A percentile compares a stretch with the other conserved stretches of the same genome.
Conservation (phyloP, 2,888 invertebrate species). For the Rutpela maculata region DNA sequence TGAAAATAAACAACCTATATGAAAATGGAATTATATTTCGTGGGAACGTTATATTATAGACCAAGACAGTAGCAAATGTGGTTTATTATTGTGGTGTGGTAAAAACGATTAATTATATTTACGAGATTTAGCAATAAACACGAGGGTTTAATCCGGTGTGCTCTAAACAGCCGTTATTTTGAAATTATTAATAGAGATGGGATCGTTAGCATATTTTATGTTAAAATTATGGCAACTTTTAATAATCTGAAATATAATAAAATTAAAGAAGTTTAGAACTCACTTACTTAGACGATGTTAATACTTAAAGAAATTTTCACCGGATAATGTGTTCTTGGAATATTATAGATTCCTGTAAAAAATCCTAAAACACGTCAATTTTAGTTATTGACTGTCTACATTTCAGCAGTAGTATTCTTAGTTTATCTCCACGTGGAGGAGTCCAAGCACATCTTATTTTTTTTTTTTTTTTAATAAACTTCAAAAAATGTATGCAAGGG, state of each 20-base stretch:
- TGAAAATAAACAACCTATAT: constrained; percentile 11
- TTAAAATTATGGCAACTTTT: constrained; percentile 8
- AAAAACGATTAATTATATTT: constrained; percentile 33
- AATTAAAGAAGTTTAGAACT: no score
- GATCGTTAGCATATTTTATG: constrained; percentile 10
- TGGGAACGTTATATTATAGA: constrained; percentile 4
- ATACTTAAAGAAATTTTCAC: no score
- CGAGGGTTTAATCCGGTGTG: constrained; percentile 4
- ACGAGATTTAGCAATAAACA: constrained; percentile 27
- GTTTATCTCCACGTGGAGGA: no score
- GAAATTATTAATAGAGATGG: constrained; percentile 6
- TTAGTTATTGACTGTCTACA: no score
- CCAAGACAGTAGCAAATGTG: constrained; percentile 15
- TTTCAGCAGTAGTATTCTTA: no score
- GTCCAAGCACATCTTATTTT: no score
- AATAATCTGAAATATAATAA: neutral
- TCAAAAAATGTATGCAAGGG: no score
- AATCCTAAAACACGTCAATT: no score
- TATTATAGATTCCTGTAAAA: no score
- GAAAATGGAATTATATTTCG: neutral
- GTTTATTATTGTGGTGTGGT: constrained; percentile 3
- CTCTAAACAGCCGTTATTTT: constrained; percentile 11
- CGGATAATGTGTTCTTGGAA: no score
- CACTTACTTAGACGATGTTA: no score
- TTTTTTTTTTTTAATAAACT: no score